Evolutionary conservation across 2,113 vertebrate genomes (phyloP).

Genomic region (Gambusia affinis): DNA sequence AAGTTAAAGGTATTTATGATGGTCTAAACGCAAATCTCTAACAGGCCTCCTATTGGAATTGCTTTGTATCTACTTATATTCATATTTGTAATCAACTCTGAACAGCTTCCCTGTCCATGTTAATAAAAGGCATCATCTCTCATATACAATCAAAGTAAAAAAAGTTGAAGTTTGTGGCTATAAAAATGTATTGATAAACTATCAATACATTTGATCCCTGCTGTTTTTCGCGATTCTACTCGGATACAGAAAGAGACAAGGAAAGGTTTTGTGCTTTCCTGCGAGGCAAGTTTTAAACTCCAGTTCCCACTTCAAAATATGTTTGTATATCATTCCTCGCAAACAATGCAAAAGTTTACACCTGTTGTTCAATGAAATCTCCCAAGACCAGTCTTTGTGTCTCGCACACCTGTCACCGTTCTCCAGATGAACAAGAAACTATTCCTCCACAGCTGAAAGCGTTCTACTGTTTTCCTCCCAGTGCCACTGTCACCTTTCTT

Average conservation of each 20-base stretch:
- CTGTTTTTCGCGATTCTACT: constrained; percentile 27
- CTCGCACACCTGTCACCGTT: constrained; percentile 17
- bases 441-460: constrained; percentile 40
- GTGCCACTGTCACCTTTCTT: constrained; percentile 28
- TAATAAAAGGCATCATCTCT: neutral
- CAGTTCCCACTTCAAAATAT: constrained; percentile 40
- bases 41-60: neutral
- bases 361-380: constrained; percentile 34
- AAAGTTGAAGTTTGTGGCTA: neutral
- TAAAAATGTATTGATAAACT: neutral
- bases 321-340: constrained; percentile 17
- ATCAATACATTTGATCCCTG: constrained; percentile 12
- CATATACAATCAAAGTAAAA: neutral
- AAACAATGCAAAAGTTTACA: constrained; percentile 22
- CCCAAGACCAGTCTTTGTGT: constrained; percentile 11
- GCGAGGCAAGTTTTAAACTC: constrained; percentile 51
- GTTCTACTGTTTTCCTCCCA: constrained; percentile 33
- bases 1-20: neutral
- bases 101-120: neutral
- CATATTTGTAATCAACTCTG: neutral
- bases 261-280: constrained; percentile 43
- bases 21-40: neutral
- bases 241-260: constrained; percentile 19
- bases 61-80: neutral
- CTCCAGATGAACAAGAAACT: constrained; percentile 28